These are phyloP conservation scores for Balaeniceps rex DNA, from an alignment of 2,113 vertebrate species.

Conservation along the genomic window DNA sequence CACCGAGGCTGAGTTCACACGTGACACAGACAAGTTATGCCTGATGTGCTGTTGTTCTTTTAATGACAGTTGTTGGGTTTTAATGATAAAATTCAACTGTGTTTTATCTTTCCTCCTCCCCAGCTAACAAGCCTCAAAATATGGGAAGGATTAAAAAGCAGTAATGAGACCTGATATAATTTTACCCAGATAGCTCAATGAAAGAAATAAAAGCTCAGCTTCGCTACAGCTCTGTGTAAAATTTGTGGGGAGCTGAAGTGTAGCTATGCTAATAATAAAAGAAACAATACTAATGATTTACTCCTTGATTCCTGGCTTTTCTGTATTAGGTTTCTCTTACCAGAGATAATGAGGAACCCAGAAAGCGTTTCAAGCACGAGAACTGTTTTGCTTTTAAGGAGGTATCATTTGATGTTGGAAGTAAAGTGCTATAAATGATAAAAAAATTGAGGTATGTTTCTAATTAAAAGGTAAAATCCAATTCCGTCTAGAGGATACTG, in stretches of 20 bases:
- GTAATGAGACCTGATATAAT: neutral
- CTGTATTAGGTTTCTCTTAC: neutral
- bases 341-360: neutral
- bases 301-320: neutral
- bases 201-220: neutral
- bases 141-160: neutral
- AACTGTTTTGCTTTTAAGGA: conserved; percentile 25
- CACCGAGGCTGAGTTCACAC: neutral
- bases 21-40: neutral
- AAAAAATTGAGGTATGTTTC: neutral
- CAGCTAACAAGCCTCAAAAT: neutral
- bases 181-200: neutral
- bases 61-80: conserved; percentile 33
- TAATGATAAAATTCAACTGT: neutral
- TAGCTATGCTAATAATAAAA: neutral
- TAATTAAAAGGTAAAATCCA: neutral
- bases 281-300: neutral
- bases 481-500: neutral
- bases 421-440: conserved; percentile 16
- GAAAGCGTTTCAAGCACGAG: neutral
- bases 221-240: neutral
- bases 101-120: conserved; percentile 3
- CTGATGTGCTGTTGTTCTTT: conserved; percentile 35
- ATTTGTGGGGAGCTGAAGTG: neutral
- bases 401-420: conserved; percentile 15